A percentile compares a stretch with the other conserved stretches of the same genome.
Conservation (phyloP, 2,888 invertebrate genomes). For the Caenorhabditis angaria region DNA sequence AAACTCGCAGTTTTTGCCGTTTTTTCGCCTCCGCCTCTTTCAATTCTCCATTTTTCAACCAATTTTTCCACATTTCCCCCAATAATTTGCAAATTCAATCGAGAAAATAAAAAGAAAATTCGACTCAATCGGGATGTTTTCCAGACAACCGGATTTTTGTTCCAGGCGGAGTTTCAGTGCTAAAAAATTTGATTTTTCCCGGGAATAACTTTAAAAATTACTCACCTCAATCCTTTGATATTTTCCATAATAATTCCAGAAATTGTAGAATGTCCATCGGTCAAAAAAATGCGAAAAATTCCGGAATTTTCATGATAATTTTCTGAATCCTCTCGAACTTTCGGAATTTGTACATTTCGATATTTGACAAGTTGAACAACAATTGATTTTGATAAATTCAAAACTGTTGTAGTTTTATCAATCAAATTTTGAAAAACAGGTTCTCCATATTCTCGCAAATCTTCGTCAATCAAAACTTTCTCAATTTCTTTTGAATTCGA, state of each 20-base stretch:
- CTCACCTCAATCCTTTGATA: slow-evolving; percentile 23
- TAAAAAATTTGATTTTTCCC: slow-evolving; percentile 21
- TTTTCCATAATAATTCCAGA: slow-evolving; percentile 25
- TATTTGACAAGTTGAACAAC: slow-evolving; percentile 42
- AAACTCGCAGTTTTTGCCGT: slow-evolving; percentile 28
- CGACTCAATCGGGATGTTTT: slow-evolving; percentile 46
- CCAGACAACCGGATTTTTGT: slow-evolving; percentile 54
- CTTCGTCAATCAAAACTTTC: slow-evolving; percentile 33
- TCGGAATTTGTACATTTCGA: slow-evolving; percentile 26
- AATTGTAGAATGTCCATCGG: slow-evolving; percentile 43
- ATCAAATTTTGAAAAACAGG: slow-evolving; percentile 25
- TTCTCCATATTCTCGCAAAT: slow-evolving; percentile 31
- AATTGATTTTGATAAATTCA: slow-evolving; percentile 19
- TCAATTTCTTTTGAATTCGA: slow-evolving; percentile 16
- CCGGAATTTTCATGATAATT: slow-evolving; percentile 16
- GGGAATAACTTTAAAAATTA: not conserved
- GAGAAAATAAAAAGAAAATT: slow-evolving; percentile 49
- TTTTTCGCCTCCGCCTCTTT: slow-evolving; percentile 33
- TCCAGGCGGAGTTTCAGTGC: slow-evolving; percentile 59
- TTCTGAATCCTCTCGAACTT: slow-evolving; percentile 29
- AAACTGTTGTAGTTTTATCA: slow-evolving; percentile 15
- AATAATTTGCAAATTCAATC: slow-evolving; percentile 49
- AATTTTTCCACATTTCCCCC: slow-evolving; percentile 61
- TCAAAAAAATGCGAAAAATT: slow-evolving; percentile 42
- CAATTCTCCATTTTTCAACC: slow-evolving; percentile 64